Conservation (phyloP, 2,888 invertebrate genomes). For the Exocentrus adspersus region DNA sequence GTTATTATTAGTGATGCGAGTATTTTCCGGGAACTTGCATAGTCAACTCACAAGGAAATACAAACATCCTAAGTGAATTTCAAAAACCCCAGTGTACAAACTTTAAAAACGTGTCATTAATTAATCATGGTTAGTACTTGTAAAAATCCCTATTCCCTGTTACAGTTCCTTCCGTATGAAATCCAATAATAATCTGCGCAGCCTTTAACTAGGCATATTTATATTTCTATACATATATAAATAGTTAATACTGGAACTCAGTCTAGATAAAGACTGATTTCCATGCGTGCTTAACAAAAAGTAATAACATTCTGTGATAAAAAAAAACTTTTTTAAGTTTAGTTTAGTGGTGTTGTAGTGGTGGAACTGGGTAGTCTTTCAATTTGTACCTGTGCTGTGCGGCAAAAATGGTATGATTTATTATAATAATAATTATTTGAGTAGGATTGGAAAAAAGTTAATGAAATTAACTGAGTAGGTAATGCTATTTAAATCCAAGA, state of each 20-base stretch:
- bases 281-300: slow-evolving; percentile 14
- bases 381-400: neutral
- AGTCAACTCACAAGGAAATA: no score
- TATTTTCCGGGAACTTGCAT: no score
- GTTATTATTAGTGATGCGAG: no score
- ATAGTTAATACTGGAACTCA: neutral
- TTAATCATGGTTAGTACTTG: no score
- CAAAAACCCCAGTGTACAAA: neutral
- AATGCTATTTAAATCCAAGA: no score
- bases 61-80: no score
- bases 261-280: slow-evolving; percentile 25
- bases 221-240: slow-evolving; percentile 20
- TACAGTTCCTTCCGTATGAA: neutral
- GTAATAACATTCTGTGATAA: slow-evolving; percentile 13
- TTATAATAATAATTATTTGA: no score
- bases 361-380: slow-evolving; percentile 3
- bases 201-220: neutral
- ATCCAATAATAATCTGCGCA: neutral
- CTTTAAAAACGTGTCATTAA: no score
- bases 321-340: neutral
- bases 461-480: no score
- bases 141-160: neutral
- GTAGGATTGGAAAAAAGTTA: no score
- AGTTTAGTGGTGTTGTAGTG: neutral
- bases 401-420: no score